These are phyloP conservation scores for Rapana venosa DNA, from an alignment of 2,888 invertebrate genomes.

Conservation along the genomic window DNA sequence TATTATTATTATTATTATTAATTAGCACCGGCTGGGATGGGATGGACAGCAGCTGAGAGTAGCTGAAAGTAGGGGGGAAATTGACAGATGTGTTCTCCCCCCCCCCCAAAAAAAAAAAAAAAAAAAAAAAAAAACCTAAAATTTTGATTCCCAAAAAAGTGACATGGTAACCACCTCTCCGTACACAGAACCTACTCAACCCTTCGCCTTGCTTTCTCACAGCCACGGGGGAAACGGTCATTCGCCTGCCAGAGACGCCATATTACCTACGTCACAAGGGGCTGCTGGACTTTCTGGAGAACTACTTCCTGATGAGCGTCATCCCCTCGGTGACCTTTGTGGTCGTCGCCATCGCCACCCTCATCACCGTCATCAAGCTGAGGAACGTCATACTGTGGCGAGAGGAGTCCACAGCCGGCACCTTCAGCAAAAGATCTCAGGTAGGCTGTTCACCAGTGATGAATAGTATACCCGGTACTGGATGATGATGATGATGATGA, in stretches of 20 bases:
- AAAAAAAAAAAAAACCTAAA: not conserved
- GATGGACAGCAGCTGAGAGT: not conserved
- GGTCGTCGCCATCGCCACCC: constrained; percentile 28
- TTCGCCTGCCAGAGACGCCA: not conserved
- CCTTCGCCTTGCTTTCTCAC: too few species aligned
- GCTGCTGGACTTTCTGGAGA: constrained; percentile 16
- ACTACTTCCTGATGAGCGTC: constrained; percentile 31
- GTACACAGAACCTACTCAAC: too few species aligned
- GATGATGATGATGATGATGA: too few species aligned
- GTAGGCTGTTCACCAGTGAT: not conserved
- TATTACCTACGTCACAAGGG: constrained; percentile 19
- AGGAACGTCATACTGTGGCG: not conserved
- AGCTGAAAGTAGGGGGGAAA: not conserved
- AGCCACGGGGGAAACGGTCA: not conserved
- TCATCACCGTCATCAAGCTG: constrained; percentile 26
- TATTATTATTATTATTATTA: not conserved
- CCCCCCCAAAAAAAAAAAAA: not conserved
- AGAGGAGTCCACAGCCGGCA: not conserved
- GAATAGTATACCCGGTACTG: too few species aligned
- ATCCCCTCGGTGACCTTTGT: constrained; percentile 33
- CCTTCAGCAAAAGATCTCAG: not conserved
- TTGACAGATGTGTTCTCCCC: not conserved
- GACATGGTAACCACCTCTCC: too few species aligned
- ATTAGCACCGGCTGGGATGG: not conserved
- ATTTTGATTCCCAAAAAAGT: too few species aligned